Evolutionary conservation across 2,888 invertebrate species (phyloP), one percentile per base, ranked within the genome.

Genomic region (Pycnomerus fuliginosus): DNA sequence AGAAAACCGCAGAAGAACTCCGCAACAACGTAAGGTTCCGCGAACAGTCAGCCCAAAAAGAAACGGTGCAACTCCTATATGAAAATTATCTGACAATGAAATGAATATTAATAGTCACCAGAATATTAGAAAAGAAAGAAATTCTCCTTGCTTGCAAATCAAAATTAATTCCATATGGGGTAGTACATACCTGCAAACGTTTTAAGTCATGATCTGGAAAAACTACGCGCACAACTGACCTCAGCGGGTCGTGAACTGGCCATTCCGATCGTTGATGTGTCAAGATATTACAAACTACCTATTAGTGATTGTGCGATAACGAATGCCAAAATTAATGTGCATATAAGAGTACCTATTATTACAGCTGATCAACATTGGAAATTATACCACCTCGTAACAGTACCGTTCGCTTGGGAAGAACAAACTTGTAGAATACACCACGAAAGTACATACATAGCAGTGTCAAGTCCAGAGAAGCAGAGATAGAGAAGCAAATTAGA

Each of bases 251-350:
- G 2, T 10, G 3, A 23, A 23, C 23, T 23, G 2, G 23, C 23
- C 23, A 23, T 23, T 3, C 23, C 23, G 2, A n/a, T 23, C 2
- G 23, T 3, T 2, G 23, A 23, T 10, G 10, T 23, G 2, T 23
- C 23, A 23, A 23, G 3, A 23, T 23, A 23, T 23, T 23, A 23
- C 23, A 23, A 23, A 23, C 23, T 23, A 23, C 23, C 23, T 10
- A 23, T 23, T 3, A 10, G n/a, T n/a, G 23, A 23, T 3, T 23
- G 23, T 23, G 23, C 23, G 2, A 23, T 23, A 2, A 23, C 23
- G 10, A 23, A 23, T 10, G 3, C 2, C 2, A 23, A 23, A 3
- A n/a, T 23, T 10, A 23, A 10, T 3, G 10, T 23, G 2, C 23
- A 23, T 23, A 10, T 23, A n/a, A 23, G 23, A 23, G 10, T 23